Percentiles rank a stretch among this genome's conserved stretches.
Conservation (phyloP, 2,888 invertebrate species). For the Laspeyria flexula region DNA sequence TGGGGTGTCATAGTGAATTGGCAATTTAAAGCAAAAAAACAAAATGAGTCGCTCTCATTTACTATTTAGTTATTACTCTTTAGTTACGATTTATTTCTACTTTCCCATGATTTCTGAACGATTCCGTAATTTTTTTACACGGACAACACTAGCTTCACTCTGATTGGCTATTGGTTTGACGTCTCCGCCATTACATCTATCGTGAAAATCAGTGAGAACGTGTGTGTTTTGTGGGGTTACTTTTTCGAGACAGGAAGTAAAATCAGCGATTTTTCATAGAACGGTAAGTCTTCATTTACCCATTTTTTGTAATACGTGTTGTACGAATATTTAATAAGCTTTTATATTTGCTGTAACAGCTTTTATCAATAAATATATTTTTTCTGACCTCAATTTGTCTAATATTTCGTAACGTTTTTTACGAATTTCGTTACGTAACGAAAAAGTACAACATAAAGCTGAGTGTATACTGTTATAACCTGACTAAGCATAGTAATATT, state of each 20-base stretch:
- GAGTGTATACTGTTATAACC: neutral
- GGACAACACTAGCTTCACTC: constrained; percentile 4
- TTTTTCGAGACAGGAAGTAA: constrained; percentile 5
- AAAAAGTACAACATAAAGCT: constrained; percentile 1
- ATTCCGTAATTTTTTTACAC: constrained; percentile 3
- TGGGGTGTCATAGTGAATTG: constrained; percentile 1
- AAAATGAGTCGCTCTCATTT: neutral
- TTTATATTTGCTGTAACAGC: constrained; percentile 6
- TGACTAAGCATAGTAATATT: neutral
- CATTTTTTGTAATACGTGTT: neutral
- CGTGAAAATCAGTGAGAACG: constrained; percentile 4
- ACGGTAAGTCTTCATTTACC: constrained; percentile 8
- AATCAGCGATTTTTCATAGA: constrained; percentile 2
- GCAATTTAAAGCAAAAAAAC: constrained; percentile 4
- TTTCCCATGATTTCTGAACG: constrained; percentile 4
- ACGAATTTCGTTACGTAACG: constrained; percentile 6
- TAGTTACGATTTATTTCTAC: constrained; percentile 9
- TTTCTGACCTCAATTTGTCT: constrained; percentile 4
- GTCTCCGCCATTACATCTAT: constrained; percentile 4
- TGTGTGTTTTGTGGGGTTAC: constrained; percentile 3
- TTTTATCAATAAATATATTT: neutral
- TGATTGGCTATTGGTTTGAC: neutral
- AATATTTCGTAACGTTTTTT: constrained; percentile 3
- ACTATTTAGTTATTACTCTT: too few species aligned
- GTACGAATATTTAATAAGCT: constrained; percentile 4